Evolutionary conservation across 1,140 invertebrate genomes (phyloP), one percentile per base, ranked within the genome.

Genomic region (Archegozetes longisetosus): DNA sequence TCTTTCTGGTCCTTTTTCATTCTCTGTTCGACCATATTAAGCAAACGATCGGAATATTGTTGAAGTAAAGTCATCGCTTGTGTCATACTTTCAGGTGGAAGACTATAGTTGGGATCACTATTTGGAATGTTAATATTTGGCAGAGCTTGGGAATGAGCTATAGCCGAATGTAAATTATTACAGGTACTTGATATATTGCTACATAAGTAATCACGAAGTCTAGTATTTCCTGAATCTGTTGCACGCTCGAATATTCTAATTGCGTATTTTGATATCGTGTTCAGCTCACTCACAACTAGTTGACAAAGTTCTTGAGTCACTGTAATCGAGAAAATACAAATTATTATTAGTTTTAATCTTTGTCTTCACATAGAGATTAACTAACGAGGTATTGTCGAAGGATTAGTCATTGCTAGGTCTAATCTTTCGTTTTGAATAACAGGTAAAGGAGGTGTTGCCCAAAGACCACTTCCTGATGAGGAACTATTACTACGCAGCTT

Each of bases 11-110:
- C 48, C 27, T 61, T 61, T 1, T 62, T 73, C 71, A 81, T 79
- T 66, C 77, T 75, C 65, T 81, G 78, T 66, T 81, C 79, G 68
- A 81, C 76, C 71, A 82, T 75, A 55, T 68, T 77, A 12, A 81
- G 66, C 3, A 82, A 67, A 67, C 80, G 70, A 61, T 82, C 79
- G 1, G 78, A 79, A 67, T 80, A 82, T 62, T 82, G 79, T 65
- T 82, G 78, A 74, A 82, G 78, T 70, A 81, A 26, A 26, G 62
- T 56, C 53, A 65, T 62, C 3, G 78, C 55, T 9, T 75, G 76
- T 20, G 79, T 76, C 22, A 79, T 71, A 56, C 40, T 55, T 26
- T 61, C 53, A 3, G 46, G 58, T 4, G 40, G 46, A 24, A 52
- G 23, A 56, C 54, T 58, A 40, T 40, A 9, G 32, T 40, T 9